These are phyloP conservation scores for Pitta sordida DNA, from an alignment of 2,113 vertebrate species.

Conservation along the genomic window DNA sequence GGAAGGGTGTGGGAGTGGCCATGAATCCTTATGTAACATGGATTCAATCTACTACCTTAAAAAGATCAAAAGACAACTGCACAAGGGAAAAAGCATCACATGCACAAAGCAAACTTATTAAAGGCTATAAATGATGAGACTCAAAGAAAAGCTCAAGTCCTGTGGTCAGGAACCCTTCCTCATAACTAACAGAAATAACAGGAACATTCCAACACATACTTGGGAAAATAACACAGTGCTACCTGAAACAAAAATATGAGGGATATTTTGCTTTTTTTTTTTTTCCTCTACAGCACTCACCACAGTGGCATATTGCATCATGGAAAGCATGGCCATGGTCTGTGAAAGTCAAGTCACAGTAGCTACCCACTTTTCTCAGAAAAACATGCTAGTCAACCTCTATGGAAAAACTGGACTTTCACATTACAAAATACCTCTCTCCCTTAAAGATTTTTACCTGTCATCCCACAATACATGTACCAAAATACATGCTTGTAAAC, in stretches of 20 bases:
- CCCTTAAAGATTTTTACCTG: background rate
- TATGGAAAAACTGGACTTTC: background rate
- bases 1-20: conserved; percentile 9
- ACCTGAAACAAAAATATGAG: background rate
- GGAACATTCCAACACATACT: background rate
- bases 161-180: background rate
- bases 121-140: background rate
- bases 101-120: background rate
- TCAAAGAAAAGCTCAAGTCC: background rate
- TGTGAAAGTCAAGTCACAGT: background rate
- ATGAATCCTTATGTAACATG: background rate
- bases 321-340: background rate
- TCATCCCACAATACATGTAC: background rate
- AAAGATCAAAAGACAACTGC: conserved; percentile 14
- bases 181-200: background rate
- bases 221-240: background rate
- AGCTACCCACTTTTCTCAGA: background rate
- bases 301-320: background rate
- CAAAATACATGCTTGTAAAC: background rate
- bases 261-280: background rate
- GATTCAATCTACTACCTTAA: background rate
- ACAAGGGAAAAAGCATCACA: conserved; percentile 3
- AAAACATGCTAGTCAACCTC: background rate
- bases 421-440: background rate
- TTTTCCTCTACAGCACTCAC: background rate